Evolutionary conservation across 2,888 invertebrate species (phyloP), one percentile per base, ranked within the genome.

Genomic region (Drosophila fulvimacula): DNA sequence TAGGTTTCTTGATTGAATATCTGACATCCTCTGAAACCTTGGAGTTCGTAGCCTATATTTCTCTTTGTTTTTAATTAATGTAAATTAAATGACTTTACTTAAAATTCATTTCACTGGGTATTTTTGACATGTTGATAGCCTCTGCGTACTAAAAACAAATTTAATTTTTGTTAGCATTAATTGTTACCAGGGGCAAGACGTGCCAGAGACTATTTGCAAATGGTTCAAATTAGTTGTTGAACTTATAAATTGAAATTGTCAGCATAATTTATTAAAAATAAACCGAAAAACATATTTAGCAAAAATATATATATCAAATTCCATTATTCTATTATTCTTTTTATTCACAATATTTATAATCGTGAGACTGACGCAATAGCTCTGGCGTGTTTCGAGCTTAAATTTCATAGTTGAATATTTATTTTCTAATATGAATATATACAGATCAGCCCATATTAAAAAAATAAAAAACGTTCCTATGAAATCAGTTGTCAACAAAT

Each of bases 91-190:
- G n/a, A 3, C 5, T 36, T 36, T 15, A 15, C 36, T 6, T 9
- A 10, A 2, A n/a, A 24, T 44, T 44, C 10, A 24, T n/a, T 44
- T 15, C n/a, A 27, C n/a, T 46, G 30, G 6, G 59, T 34, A 69
- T 65, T 62, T 69, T 53, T 62, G 19, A 41, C 62, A 73, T 71
- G 63, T 59, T 83, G 75, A 76, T 83, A 72, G 69, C 70, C 75
- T 17, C 61, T 5, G 46, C 15, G 49, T 27, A 73, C 49, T 48
- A 69, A 68, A 57, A 68, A 69, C 60, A 81, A 80, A 58, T 42
- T 51, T 49, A 38, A 24, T n/a, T 42, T 49, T 30, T 41, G 52
- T 53, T 52, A 65, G 63, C 38, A 41, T 32, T 24, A 32, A 32
- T 64, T 77, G 69, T 78, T 73, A 63, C 66, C 59, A 78, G 55